Conservation (phyloP, 2,888 invertebrate species). For the Lithosia quadra region DNA sequence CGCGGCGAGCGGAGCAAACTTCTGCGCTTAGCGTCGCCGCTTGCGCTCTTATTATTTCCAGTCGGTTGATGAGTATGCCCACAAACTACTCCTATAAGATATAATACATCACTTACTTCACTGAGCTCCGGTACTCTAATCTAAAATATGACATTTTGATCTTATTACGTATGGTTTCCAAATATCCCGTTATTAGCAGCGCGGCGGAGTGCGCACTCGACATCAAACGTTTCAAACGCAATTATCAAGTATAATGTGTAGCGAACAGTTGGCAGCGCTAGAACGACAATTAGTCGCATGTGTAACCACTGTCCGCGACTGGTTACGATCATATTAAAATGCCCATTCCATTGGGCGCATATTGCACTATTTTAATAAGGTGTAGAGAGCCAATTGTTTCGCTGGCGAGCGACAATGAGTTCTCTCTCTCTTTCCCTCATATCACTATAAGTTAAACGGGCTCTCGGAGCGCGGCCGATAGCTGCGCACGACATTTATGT, state of each 20-base stretch:
- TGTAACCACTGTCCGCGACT: conserved; percentile 23
- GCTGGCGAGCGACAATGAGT: background rate
- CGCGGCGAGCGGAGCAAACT: conserved; percentile 20
- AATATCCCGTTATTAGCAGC: conserved; percentile 30
- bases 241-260: conserved; percentile 34
- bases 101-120: conserved; percentile 6
- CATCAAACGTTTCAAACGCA: conserved; percentile 41
- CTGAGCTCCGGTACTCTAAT: background rate
- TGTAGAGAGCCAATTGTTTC: conserved; percentile 16
- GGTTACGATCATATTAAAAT: conserved; percentile 23
- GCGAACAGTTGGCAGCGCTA: conserved; percentile 38
- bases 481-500: conserved; percentile 48
- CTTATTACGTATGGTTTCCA: conserved; percentile 13
- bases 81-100: conserved; percentile 9
- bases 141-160: conserved; percentile 13
- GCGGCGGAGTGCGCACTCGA: conserved; percentile 23
- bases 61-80: conserved; percentile 5
- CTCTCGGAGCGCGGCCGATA: conserved; percentile 24
- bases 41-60: conserved; percentile 9
- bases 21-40: conserved; percentile 8
- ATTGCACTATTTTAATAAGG: conserved; percentile 26
- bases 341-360: conserved; percentile 9
- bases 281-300: conserved; percentile 37
- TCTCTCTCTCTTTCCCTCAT: background rate
- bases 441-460: conserved; percentile 29